phyloP scores from a whole-genome alignment of 1,140 invertebrate species.

The Drosophila chauvacae region DNA sequence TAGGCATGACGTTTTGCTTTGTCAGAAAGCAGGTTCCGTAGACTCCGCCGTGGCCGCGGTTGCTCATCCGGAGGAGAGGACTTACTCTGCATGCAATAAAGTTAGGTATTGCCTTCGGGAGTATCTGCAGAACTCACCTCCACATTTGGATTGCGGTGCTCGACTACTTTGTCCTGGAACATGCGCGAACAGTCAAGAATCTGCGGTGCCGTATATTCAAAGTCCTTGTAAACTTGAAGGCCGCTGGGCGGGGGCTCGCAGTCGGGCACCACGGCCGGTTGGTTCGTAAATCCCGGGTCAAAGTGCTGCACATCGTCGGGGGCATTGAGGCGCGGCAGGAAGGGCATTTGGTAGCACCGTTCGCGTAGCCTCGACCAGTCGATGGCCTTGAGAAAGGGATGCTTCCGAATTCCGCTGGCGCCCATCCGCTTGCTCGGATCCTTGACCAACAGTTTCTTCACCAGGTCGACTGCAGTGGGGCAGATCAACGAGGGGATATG shows the following conservation, averaged over 20 bases:
- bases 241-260: not conserved
- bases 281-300: not conserved
- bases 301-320: not conserved
- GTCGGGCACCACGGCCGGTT: not conserved
- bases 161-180: no score
- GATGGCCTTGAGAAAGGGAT: not conserved
- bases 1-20: not conserved
- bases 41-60: not conserved
- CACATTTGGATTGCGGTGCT: not conserved
- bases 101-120: not conserved
- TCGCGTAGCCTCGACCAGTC: not conserved
- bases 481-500: not conserved
- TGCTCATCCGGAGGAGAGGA: not conserved
- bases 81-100: not conserved
- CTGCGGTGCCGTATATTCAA: not conserved
- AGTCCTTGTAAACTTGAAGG: not conserved
- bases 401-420: not conserved
- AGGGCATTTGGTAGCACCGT: not conserved
- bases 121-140: not conserved
- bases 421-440: not conserved
- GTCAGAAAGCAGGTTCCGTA: not conserved
- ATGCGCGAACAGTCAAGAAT: no score
- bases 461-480: not conserved
- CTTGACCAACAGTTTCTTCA: not conserved
- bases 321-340: not conserved